A percentile compares a stretch with the other conserved stretches of the same genome.
Evolutionary conservation across 2,888 invertebrate species (phyloP).

Genomic region (Lumbricus terrestris): DNA sequence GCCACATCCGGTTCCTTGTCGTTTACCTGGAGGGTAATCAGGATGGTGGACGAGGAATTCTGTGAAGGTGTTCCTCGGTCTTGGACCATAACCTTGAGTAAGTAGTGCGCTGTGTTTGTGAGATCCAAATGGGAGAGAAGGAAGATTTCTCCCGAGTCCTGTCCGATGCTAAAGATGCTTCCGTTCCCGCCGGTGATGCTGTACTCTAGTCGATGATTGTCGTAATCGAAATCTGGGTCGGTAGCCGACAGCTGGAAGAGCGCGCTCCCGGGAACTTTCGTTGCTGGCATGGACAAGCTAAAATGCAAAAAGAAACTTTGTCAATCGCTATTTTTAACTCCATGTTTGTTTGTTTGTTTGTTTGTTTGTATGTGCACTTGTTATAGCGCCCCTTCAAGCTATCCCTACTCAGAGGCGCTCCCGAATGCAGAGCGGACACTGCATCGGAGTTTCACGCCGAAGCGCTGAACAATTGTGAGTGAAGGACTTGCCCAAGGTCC

Average conservation of each 20-base stretch:
- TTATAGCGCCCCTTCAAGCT: too few relatives aligned
- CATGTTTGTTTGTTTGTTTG: too few relatives aligned
- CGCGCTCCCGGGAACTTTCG: conserved; percentile 27
- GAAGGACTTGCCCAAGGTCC: too few relatives aligned
- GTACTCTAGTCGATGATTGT: conserved; percentile 67
- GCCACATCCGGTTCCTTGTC: conserved; percentile 85
- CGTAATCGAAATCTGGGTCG: conserved; percentile 82
- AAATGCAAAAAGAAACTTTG: background rate
- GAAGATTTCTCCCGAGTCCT: conserved; percentile 62
- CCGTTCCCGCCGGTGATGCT: conserved; percentile 82
- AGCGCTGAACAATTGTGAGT: too few relatives aligned
- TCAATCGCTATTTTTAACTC: too few relatives aligned
- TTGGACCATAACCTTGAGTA: conserved; percentile 30
- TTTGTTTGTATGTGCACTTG: too few relatives aligned
- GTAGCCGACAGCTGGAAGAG: conserved; percentile 64
- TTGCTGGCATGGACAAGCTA: conserved; percentile 18
- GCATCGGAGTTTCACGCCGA: too few relatives aligned
- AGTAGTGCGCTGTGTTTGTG: conserved; percentile 24
- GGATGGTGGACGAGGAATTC: conserved; percentile 67
- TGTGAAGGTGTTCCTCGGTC: conserved; percentile 36
- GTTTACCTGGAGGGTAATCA: conserved; percentile 66
- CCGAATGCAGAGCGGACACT: too few relatives aligned
- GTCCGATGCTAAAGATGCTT: conserved; percentile 80
- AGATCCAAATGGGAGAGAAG: conserved; percentile 31
- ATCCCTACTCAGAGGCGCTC: too few relatives aligned